Evolutionary conservation across 2,888 invertebrate species (phyloP).

Genomic region (Eurytoma californica): DNA sequence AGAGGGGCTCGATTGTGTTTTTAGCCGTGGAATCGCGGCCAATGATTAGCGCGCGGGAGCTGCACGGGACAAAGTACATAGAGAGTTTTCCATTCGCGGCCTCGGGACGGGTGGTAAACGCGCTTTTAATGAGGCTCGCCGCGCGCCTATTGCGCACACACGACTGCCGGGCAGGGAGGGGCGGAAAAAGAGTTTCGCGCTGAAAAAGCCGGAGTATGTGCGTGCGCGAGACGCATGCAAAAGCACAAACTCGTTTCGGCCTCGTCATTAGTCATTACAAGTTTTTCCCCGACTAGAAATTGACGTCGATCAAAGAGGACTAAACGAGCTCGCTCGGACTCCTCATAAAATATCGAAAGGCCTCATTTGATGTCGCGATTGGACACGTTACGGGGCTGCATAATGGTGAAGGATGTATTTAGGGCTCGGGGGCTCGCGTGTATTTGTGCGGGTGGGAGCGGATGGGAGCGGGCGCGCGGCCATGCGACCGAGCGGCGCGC

Average conservation of each 20-base stretch:
- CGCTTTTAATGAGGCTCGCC: conserved; percentile 24
- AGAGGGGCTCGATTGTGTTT: conserved; percentile 66
- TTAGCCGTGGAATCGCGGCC: conserved; percentile 65
- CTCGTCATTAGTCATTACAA: conserved; percentile 16
- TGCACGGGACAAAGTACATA: conserved; percentile 25
- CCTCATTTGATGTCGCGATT: conserved; percentile 45
- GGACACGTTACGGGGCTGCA: conserved; percentile 61
- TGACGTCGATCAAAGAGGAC: conserved; percentile 19
- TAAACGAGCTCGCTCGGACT: conserved; percentile 4
- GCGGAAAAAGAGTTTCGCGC: background rate
- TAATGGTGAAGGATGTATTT: conserved; percentile 66
- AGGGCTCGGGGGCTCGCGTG: conserved; percentile 58
- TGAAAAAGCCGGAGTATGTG: background rate
- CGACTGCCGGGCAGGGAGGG: background rate
- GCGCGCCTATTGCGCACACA: background rate
- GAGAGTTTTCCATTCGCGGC: conserved; percentile 42
- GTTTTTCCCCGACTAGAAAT: background rate
- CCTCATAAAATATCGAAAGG: conserved; percentile 59
- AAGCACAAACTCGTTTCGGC: conserved; percentile 18
- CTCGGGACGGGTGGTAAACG: conserved; percentile 4
- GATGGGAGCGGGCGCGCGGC: conserved; percentile 43
- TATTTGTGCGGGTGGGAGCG: conserved; percentile 53
- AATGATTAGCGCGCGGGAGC: conserved; percentile 64
- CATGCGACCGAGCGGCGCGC: conserved; percentile 36
- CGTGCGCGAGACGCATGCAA: background rate